A percentile compares a stretch with the other conserved stretches of the same genome.
These are phyloP conservation scores for Pristionchus mayeri DNA, from an alignment of 2,888 invertebrate genomes.

Conservation along the genomic window DNA sequence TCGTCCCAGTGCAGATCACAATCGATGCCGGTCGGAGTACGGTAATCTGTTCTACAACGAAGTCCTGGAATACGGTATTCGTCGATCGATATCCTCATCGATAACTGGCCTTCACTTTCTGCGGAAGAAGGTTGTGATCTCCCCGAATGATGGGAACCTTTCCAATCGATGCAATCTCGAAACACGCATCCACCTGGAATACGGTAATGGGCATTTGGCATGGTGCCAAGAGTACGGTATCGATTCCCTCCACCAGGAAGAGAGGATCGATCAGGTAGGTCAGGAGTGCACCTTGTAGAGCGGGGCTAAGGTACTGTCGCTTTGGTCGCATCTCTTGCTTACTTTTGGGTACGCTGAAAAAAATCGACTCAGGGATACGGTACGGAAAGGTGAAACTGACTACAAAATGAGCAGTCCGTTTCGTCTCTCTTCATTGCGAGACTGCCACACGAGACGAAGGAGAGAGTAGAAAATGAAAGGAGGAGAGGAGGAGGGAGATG, in stretches of 20 bases:
- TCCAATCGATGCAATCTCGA: conserved; percentile 38
- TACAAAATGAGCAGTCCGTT: conserved; percentile 18
- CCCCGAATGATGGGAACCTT: conserved; percentile 26
- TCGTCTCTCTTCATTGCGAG: conserved; percentile 5
- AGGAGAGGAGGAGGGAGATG: neutral
- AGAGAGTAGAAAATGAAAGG: neutral
- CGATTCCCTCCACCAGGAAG: too few species aligned
- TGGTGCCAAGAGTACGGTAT: too few species aligned
- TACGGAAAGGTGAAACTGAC: neutral
- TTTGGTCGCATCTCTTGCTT: neutral
- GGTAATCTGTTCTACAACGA: conserved; percentile 34
- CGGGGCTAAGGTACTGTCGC: neutral
- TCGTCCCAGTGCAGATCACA: conserved; percentile 36
- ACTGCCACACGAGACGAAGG: conserved; percentile 5
- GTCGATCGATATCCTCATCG: neutral
- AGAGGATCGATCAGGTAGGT: too few species aligned
- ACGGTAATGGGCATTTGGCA: neutral
- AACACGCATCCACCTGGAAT: conserved; percentile 28
- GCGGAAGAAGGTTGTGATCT: conserved; percentile 23
- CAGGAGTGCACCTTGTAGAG: too few species aligned
- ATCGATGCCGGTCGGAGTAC: conserved; percentile 33
- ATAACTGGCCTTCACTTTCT: conserved; percentile 37
- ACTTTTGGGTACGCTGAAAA: neutral
- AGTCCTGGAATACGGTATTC: conserved; percentile 38
- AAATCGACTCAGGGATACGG: too few species aligned